These are phyloP conservation scores for Drosophila setifemur DNA, from an alignment of 1,140 invertebrate species.

Conservation along the genomic window DNA sequence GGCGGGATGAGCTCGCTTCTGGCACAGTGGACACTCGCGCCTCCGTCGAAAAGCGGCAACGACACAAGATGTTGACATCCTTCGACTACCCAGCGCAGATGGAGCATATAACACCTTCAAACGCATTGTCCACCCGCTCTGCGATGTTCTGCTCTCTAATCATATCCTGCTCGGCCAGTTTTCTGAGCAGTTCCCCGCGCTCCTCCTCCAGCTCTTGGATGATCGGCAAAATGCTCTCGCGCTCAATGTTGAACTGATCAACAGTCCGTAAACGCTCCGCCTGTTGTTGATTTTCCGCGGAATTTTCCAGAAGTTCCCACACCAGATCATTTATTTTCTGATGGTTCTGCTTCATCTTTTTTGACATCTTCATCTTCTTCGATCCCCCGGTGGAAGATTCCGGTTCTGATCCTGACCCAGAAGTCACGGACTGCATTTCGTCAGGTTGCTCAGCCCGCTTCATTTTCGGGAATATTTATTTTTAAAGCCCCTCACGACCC, in stretches of 20 bases:
- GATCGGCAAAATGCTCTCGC: slow-evolving; percentile 3
- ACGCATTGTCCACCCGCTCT: neutral
- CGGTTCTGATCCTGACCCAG: neutral
- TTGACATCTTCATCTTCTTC: neutral
- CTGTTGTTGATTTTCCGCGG: neutral
- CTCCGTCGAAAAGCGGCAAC: neutral
- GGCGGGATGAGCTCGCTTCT: neutral
- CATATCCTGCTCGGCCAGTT: slow-evolving; percentile 2
- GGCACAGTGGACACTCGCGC: slow-evolving; percentile 1
- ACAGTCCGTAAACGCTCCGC: neutral
- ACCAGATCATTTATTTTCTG: slow-evolving; percentile 16
- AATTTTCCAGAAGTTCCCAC: neutral
- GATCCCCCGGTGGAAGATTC: neutral
- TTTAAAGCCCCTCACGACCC: too few relatives aligned
- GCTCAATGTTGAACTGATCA: slow-evolving; percentile 5
- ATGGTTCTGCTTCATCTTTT: slow-evolving; percentile 4
- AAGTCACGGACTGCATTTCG: neutral
- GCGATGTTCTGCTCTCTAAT: too few relatives aligned
- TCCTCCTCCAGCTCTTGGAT: slow-evolving; percentile 7
- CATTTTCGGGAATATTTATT: too few relatives aligned
- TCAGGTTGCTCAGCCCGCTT: too few relatives aligned
- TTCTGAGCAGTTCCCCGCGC: neutral
- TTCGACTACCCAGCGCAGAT: neutral
- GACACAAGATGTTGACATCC: slow-evolving; percentile 4
- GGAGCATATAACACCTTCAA: neutral